phyloP scores from a whole-genome alignment of 1,140 invertebrate genomes.

The Temnothorax longispinosus region DNA sequence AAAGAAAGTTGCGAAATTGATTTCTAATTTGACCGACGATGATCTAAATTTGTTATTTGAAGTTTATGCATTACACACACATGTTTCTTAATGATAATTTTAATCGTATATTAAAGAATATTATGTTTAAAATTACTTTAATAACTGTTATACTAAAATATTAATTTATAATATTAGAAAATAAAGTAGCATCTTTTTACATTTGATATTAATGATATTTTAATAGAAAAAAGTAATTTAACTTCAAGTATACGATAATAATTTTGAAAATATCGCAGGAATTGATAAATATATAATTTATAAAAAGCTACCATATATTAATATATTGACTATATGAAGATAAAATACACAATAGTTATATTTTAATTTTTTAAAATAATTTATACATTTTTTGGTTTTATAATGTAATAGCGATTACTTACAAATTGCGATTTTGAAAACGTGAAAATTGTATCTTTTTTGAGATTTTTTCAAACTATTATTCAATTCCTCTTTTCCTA shows the following conservation, averaged over 20 bases:
- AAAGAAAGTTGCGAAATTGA: neutral
- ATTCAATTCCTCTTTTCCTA: neutral
- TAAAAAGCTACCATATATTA: neutral
- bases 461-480: neutral
- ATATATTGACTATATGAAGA: neutral
- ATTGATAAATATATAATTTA: slow-evolving; percentile 5
- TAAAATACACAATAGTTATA: neutral
- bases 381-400: neutral
- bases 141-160: neutral
- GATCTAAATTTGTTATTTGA: neutral
- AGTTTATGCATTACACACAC: neutral
- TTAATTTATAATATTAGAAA: neutral
- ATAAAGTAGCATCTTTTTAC: neutral
- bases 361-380: slow-evolving; percentile 8
- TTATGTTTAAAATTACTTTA: neutral
- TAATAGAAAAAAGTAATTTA: neutral
- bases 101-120: neutral
- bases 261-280: neutral
- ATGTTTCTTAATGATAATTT: neutral
- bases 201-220: neutral
- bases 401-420: neutral
- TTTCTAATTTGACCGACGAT: neutral
- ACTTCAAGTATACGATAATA: neutral
- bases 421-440: neutral
- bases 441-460: neutral